phyloP scores from a whole-genome alignment of 2,888 invertebrate species.

The Agrotis clavis region DNA sequence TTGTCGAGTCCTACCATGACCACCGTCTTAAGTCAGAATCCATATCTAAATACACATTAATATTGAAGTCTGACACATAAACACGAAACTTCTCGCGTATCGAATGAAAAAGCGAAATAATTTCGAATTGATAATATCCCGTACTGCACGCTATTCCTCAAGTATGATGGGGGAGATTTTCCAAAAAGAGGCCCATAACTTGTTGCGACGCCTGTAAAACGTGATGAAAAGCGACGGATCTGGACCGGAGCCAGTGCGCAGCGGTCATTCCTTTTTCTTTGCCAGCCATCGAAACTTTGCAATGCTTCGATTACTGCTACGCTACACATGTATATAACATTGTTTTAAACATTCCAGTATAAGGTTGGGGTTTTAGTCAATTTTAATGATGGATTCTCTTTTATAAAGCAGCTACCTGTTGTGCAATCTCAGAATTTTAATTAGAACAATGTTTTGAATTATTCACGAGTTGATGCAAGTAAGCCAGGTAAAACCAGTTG shows the following conservation, averaged over 20 bases:
- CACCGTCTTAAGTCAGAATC: conserved; percentile 2
- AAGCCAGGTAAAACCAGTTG: conserved; percentile 27
- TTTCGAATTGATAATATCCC: conserved; percentile 53
- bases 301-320: conserved; percentile 69
- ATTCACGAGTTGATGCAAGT: conserved; percentile 36
- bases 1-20: conserved; percentile 13
- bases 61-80: conserved; percentile 9
- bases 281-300: conserved; percentile 72
- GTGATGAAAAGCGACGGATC: conserved; percentile 76
- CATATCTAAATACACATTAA: conserved; percentile 18
- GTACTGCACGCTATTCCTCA: conserved; percentile 47
- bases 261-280: conserved; percentile 73
- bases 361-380: not conserved
- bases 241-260: conserved; percentile 77
- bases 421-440: conserved; percentile 38
- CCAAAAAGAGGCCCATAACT: conserved; percentile 76
- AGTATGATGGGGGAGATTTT: conserved; percentile 57
- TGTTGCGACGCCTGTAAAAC: conserved; percentile 79
- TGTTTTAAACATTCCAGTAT: conserved; percentile 16
- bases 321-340: conserved; percentile 36
- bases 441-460: conserved; percentile 37
- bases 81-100: conserved; percentile 5
- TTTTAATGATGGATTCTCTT: conserved; percentile 5
- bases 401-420: conserved; percentile 29
- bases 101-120: conserved; percentile 28